Evolutionary conservation across 2,797 vertebrate species (phyloP).

Genomic region (Gila robusta): DNA sequence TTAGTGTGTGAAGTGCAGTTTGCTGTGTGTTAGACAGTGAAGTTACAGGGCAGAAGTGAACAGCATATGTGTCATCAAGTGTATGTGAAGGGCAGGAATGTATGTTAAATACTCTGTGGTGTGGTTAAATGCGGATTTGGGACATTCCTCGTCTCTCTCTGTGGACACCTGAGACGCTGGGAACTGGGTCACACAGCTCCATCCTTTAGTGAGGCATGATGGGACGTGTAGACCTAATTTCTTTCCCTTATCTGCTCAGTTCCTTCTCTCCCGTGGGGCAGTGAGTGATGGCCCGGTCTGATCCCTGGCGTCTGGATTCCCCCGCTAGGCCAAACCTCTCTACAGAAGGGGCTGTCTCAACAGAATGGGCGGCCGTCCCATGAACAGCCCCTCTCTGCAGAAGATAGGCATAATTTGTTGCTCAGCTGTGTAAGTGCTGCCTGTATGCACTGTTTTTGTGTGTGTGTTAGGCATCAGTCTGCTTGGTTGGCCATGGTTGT

Average conservation of each 20-base stretch:
- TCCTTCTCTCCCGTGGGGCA: slow-evolving; percentile 25
- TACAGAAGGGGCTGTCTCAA: slow-evolving; percentile 41
- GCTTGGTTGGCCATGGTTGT: slow-evolving; percentile 13
- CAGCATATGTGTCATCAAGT: background rate
- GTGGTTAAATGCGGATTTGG: slow-evolving; percentile 56
- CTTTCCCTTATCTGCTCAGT: slow-evolving; percentile 33
- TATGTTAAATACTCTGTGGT: slow-evolving; percentile 38
- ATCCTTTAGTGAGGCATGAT: slow-evolving; percentile 43
- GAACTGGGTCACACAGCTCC: slow-evolving; percentile 43
- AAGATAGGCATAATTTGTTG: slow-evolving; percentile 14
- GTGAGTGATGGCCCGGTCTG: slow-evolving; percentile 12
- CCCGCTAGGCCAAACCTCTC: background rate
- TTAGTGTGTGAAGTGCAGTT: background rate
- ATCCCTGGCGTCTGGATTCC: slow-evolving; percentile 34
- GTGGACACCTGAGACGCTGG: slow-evolving; percentile 41
- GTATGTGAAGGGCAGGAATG: slow-evolving; percentile 48
- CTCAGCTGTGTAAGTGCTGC: slow-evolving; percentile 4
- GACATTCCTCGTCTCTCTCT: slow-evolving; percentile 41
- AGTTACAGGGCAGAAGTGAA: background rate
- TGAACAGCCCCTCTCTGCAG: slow-evolving; percentile 3
- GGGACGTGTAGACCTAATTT: slow-evolving; percentile 55
- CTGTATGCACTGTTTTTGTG: background rate
- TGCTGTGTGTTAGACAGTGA: background rate
- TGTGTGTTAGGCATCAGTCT: background rate
- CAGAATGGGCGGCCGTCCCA: background rate